Evolutionary conservation across 2,113 vertebrate species (phyloP), one percentile per base, ranked within the genome.

Genomic region (Pterophyllum scalare): DNA sequence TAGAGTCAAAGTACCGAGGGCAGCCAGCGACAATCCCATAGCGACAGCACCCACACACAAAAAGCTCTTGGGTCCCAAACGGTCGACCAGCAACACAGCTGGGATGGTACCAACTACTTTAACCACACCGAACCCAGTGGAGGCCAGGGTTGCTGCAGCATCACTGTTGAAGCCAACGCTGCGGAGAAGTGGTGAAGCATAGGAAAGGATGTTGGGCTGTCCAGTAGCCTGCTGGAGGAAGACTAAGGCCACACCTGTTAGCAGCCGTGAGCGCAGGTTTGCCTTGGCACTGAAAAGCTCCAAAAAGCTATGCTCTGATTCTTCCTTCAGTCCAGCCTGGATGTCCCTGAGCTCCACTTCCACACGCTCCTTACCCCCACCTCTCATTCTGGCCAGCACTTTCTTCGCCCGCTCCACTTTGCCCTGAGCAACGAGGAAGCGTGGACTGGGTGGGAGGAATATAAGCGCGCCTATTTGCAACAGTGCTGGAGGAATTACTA

Each of bases 181-280:
- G 78, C 96, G 98, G 82, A 99, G 94, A 60, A 99, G 95, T 2
- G 97, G 98, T 0, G 98, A 98, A n/a, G 98, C 97, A 12, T 99
- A 99, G 85, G 97, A 97, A 38, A 99, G 93, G 90, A 99, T 96
- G 89, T 98, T 99, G 40, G 98, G 98, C 83, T 99, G 98, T 4
- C 98, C 98, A 0, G 98, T 99, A 2, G 92, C 95, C 93, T 99
- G 98, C 83, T 98, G 97, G 88, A 99, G 98, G 93, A 99, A 97
- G 8, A 97, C 97, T 57, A 99, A 57, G 0, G 89, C 93, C 24
- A 97, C 91, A 1, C 98, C 98, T 13, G 97, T 97, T 31, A 98
- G 94, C 77, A 99, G 88, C 60, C 98, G 95, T 2, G 94, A 94
- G 28, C 97, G 96, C 94, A 99, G 96, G 92, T 99, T 99, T 91